These are phyloP conservation scores for Drosophila jambulina DNA, from an alignment of 1,140 invertebrate species.

Conservation along the genomic window DNA sequence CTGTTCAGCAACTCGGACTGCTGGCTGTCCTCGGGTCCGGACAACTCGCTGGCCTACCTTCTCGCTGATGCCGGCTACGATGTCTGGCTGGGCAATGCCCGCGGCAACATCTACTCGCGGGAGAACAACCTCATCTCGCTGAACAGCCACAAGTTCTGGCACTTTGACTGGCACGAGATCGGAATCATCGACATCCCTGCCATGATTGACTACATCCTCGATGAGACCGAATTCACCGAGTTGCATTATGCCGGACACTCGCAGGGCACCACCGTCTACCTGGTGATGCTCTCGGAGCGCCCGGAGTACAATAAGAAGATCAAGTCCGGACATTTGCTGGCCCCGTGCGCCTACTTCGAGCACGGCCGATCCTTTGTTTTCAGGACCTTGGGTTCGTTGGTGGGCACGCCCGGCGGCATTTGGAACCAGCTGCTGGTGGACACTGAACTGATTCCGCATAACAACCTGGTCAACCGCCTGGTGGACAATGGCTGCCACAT, in stretches of 20 bases:
- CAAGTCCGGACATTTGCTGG: constrained; percentile 86
- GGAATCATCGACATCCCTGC: constrained; percentile 89
- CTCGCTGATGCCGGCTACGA: constrained; percentile 90
- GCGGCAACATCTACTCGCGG: constrained; percentile 89
- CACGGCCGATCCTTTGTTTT: constrained; percentile 64
- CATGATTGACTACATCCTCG: constrained; percentile 88
- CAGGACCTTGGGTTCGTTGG: constrained; percentile 60
- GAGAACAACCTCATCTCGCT: constrained; percentile 86
- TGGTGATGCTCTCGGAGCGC: constrained; percentile 85
- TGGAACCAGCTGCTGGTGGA: constrained; percentile 67
- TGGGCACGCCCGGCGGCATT: constrained; percentile 69
- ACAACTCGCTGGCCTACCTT: constrained; percentile 85
- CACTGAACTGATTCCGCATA: constrained; percentile 64
- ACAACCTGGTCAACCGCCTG: constrained; percentile 65
- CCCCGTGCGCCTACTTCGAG: constrained; percentile 86
- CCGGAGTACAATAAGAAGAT: constrained; percentile 87
- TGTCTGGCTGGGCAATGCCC: constrained; percentile 90
- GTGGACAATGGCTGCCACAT: constrained; percentile 55
- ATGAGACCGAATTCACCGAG: constrained; percentile 84
- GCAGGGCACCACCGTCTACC: constrained; percentile 87
- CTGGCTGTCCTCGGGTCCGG: constrained; percentile 58
- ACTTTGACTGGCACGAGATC: constrained; percentile 89
- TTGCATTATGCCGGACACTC: constrained; percentile 85
- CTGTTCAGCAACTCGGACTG: constrained; percentile 79
- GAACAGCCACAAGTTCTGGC: constrained; percentile 80